phyloP scores from a whole-genome alignment of 2,113 vertebrate species.

The Semicossyphus pulcher region DNA sequence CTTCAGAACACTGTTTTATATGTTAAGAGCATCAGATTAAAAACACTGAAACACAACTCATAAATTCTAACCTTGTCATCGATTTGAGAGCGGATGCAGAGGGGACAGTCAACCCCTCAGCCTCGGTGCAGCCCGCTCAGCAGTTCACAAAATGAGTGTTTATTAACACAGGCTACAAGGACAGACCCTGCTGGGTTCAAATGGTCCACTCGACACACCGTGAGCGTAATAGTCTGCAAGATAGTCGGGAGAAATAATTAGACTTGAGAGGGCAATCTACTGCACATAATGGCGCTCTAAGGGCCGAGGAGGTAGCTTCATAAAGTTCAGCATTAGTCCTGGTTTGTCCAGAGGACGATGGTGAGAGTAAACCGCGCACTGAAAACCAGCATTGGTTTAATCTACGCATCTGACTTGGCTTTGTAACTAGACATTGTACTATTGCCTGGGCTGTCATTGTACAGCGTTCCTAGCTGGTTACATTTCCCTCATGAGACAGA shows the following conservation, averaged over 20 bases:
- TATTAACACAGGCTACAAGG: conserved; percentile 53
- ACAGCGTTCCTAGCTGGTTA: conserved; percentile 31
- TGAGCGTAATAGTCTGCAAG: conserved; percentile 43
- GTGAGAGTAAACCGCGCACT: too few relatives aligned
- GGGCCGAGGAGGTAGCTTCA: conserved; percentile 40
- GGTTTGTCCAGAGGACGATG: not conserved
- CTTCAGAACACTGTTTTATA: not conserved
- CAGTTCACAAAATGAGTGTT: conserved; percentile 50
- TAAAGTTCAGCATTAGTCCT: conserved; percentile 34
- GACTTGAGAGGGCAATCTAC: conserved; percentile 62
- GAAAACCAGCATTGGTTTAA: too few relatives aligned
- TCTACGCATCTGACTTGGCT: conserved; percentile 13
- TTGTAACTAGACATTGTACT: conserved; percentile 24
- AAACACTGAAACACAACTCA: not conserved
- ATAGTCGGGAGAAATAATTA: conserved; percentile 60
- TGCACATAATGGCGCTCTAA: conserved; percentile 53
- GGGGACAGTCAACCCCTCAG: conserved; percentile 8
- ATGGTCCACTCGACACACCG: conserved; percentile 52
- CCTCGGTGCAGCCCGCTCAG: conserved; percentile 19
- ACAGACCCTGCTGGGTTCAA: conserved; percentile 47
- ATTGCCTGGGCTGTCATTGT: conserved; percentile 43
- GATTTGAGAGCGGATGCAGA: conserved; percentile 18
- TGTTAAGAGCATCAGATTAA: not conserved
- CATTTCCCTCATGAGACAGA: conserved; percentile 31
- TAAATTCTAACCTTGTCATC: not conserved